Conservation (phyloP, 2,888 invertebrate genomes). For the Papilio demoleus region DNA sequence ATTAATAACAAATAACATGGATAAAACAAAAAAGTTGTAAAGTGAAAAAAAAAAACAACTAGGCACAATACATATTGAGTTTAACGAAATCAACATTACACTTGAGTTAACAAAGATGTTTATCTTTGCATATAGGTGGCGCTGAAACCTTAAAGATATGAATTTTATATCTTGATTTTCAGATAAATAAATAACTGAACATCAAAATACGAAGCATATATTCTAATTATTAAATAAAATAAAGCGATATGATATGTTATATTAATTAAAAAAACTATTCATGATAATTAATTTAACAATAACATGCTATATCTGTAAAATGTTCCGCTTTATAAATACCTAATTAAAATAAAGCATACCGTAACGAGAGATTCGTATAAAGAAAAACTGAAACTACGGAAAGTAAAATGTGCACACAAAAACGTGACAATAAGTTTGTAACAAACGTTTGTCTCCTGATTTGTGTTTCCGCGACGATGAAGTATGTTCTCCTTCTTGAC, state of each 20-base stretch:
- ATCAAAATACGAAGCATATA: too few species aligned
- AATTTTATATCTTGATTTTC: too few species aligned
- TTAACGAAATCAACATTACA: too few species aligned
- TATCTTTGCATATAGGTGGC: too few species aligned
- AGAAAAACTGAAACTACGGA: background rate
- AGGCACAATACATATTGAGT: background rate
- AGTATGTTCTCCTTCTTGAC: conserved; percentile 7
- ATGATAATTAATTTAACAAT: too few species aligned
- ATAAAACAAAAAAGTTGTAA: conserved; percentile 8
- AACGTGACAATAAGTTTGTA: background rate
- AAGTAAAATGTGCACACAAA: conserved; percentile 12
- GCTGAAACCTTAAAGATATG: too few species aligned
- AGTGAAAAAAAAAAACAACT: conserved; percentile 10
- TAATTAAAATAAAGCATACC: background rate
- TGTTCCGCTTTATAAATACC: background rate
- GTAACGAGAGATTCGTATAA: background rate
- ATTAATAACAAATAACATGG: conserved; percentile 9
- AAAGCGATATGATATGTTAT: too few species aligned
- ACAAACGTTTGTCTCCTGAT: conserved; percentile 26
- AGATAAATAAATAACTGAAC: too few species aligned
- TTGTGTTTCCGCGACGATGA: conserved; percentile 23
- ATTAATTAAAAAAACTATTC: too few species aligned
- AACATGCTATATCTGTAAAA: background rate
- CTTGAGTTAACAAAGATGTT: too few species aligned
- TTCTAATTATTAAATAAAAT: too few species aligned